phyloP scores from a whole-genome alignment of 2,888 invertebrate genomes.

The Stenoptilia bipunctidactyla region DNA sequence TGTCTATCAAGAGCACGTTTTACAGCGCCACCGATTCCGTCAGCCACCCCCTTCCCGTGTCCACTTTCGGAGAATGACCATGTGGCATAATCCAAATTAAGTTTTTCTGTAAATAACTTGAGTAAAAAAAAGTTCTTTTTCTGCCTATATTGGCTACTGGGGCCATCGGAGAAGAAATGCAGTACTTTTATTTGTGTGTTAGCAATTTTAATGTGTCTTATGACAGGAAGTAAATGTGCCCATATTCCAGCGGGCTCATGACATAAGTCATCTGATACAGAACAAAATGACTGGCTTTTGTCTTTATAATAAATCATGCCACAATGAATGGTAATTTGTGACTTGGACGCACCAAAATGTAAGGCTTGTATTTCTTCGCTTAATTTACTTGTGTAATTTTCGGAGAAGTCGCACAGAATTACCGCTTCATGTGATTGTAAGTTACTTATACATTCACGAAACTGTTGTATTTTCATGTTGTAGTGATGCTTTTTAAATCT shows the following conservation, averaged over 20 bases:
- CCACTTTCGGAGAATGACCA: no score
- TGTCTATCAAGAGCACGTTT: no score
- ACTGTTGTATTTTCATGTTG: no score
- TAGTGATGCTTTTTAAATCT: no score
- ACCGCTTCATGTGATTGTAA: no score
- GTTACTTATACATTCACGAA: no score
- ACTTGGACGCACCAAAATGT: constrained; percentile 9
- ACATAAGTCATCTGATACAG: constrained; percentile 11
- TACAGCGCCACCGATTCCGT: no score
- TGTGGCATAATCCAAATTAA: no score
- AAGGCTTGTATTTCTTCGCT: constrained; percentile 8
- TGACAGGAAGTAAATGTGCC: constrained; percentile 15
- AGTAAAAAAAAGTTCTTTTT: no score
- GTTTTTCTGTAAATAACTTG: no score
- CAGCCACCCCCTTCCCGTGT: no score
- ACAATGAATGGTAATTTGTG: constrained; percentile 13
- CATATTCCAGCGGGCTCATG: constrained; percentile 15
- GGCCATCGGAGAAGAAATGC: constrained; percentile 5
- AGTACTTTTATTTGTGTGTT: not conserved
- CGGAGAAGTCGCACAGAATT: no score
- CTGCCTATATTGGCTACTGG: not conserved
- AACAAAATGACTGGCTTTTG: constrained; percentile 11
- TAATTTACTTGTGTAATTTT: constrained; percentile 3
- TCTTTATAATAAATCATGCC: constrained; percentile 13
- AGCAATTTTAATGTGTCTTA: constrained; percentile 8